phyloP scores from a whole-genome alignment of 1,140 invertebrate species.

The Leptopilina clavipes region DNA sequence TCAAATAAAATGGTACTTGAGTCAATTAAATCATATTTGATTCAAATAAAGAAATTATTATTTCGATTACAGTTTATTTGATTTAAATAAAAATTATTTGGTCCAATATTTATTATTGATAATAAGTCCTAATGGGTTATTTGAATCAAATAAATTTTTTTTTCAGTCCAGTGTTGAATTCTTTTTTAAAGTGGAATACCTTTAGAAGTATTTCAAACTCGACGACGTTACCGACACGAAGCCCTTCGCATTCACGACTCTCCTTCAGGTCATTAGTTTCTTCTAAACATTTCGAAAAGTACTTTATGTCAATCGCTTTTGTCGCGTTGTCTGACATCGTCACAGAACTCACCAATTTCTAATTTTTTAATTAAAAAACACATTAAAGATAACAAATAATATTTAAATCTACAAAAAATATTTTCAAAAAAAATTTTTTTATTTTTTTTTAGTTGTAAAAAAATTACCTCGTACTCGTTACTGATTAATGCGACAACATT shows the following conservation, averaged over 20 bases:
- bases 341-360: conserved; percentile 48
- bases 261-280: background rate
- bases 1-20: too few species aligned
- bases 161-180: background rate
- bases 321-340: conserved; percentile 41
- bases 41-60: too few species aligned
- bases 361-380: background rate
- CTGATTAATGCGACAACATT: conserved; percentile 64
- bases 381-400: background rate
- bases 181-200: background rate
- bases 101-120: too few species aligned
- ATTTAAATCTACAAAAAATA: background rate
- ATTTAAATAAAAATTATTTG: too few species aligned
- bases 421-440: too few species aligned
- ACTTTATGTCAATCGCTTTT: conserved; percentile 14
- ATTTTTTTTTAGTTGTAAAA: too few species aligned
- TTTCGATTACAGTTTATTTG: too few species aligned
- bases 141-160: too few species aligned
- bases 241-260: conserved; percentile 1
- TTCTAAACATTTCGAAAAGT: conserved; percentile 28
- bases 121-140: too few species aligned
- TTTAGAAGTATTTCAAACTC: conserved; percentile 20
- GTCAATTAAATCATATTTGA: too few species aligned
- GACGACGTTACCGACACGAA: conserved; percentile 1
- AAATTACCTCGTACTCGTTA: conserved; percentile 53